phyloP scores from a whole-genome alignment of 2,888 invertebrate species.

The Celastrina argiolus region DNA sequence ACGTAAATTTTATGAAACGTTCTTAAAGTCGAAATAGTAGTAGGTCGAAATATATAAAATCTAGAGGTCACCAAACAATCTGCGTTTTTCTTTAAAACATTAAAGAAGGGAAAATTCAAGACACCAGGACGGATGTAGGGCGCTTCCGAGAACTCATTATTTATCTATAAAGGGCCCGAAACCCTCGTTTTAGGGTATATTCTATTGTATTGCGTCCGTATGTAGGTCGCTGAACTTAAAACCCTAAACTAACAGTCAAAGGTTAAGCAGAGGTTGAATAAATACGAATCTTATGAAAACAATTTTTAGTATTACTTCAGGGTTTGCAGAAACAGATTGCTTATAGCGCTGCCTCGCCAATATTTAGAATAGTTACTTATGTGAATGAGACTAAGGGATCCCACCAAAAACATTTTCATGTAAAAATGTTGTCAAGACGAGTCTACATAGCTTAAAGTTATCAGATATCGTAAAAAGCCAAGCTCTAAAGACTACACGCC shows the following conservation, averaged over 20 bases:
- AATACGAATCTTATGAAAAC: background rate
- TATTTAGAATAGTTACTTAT: too few relatives aligned
- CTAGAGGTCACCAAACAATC: background rate
- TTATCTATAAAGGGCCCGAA: background rate
- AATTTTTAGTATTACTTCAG: background rate
- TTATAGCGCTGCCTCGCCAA: too few relatives aligned
- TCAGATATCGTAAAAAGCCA: too few relatives aligned
- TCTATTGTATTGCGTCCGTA: background rate
- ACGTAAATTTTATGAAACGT: too few relatives aligned
- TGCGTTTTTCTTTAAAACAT: background rate
- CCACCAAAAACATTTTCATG: too few relatives aligned
- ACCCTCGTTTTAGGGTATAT: background rate
- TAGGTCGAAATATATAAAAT: background rate
- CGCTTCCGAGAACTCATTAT: background rate
- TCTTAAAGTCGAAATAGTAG: background rate
- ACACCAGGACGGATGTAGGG: background rate
- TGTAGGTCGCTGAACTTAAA: background rate
- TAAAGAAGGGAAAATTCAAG: background rate
- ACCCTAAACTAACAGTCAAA: background rate
- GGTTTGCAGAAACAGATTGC: too few relatives aligned
- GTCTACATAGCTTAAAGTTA: too few relatives aligned
- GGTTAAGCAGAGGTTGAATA: background rate
- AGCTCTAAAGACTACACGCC: too few relatives aligned
- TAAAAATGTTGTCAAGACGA: too few relatives aligned
- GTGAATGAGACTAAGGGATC: too few relatives aligned